These are phyloP conservation scores for Manis pentadactyla DNA, from an alignment of 2,797 vertebrate species.

Conservation along the genomic window DNA sequence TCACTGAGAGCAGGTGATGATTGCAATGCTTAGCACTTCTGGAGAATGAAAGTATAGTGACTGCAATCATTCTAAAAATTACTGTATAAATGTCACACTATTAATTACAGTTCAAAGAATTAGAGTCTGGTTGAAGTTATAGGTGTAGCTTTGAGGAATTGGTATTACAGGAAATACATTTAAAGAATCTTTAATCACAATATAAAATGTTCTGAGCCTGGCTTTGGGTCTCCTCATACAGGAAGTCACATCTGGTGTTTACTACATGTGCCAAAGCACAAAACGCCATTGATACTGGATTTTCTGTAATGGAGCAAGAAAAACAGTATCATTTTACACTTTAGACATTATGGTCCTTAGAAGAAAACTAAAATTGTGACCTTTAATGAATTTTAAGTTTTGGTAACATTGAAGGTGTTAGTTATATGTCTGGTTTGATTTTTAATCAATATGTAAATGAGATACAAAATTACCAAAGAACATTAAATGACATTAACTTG, in stretches of 20 bases:
- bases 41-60: constrained; percentile 68
- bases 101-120: constrained; percentile 82
- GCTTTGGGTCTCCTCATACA: constrained; percentile 27
- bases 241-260: constrained; percentile 34
- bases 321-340: not conserved
- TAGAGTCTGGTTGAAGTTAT: constrained; percentile 80
- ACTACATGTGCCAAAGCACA: not conserved
- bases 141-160: constrained; percentile 69
- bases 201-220: constrained; percentile 53
- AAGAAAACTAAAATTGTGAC: not conserved
- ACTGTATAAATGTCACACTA: constrained; percentile 76
- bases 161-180: constrained; percentile 73
- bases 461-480: not conserved
- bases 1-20: constrained; percentile 79
- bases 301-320: not conserved
- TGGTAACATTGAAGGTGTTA: not conserved
- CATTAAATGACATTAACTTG: not conserved
- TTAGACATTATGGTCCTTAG: not conserved
- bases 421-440: not conserved
- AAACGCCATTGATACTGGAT: not conserved
- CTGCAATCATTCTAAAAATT: constrained; percentile 78
- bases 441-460: constrained; percentile 38
- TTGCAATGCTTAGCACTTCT: constrained; percentile 76
- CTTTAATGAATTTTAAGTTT: constrained; percentile 34
- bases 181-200: constrained; percentile 75